Evolutionary conservation across 2,113 vertebrate species (phyloP), one percentile per base, ranked within the genome.

Genomic region (Neolamprologus longior): DNA sequence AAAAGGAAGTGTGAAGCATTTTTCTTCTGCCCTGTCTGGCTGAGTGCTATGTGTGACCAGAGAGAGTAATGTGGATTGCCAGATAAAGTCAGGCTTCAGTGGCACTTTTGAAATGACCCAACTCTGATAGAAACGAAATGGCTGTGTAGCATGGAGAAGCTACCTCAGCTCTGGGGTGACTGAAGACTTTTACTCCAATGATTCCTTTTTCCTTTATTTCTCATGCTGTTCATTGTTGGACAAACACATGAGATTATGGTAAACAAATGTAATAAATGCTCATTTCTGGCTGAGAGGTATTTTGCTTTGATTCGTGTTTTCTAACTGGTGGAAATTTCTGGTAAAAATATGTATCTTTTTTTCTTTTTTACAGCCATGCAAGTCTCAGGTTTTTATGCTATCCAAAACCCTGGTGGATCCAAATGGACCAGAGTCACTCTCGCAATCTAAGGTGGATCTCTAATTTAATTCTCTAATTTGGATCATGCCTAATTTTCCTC

Each of bases 1-100:
- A 81, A 78, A 33, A 84, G 66, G 52, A 86, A 66, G 71, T 63
- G 84, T 50, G 2, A 55, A 89, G 80, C 89, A 28, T 82, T 91
- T 94, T 90, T 87, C 82, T 86, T 61, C 82, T 88, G 61, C 82
- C 76, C 33, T 61, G 73, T 68, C 55, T 76, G 85, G 83, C 78
- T 54, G 81, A 89, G 66, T 85, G 88, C 81, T 71, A 4, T 54
- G 89, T 88, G 91, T 84, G 83, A 88, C 24, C 42, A 57, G 78
- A 85, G 10, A 91, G 90, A 85, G 58, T 57, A 85, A 90, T 87
- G 86, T 71, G 73, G 81, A 21, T 82, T 86, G 82, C 87, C 87
- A 90, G 86, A 91, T 90, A 55, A 84, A 86, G 87, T 79, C 84
- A 86, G 86, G 88, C 90, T 88, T 87, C 88, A 91, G 84, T 82